Conservation (phyloP, 1,140 invertebrate genomes). For the Sinella curviseta region DNA sequence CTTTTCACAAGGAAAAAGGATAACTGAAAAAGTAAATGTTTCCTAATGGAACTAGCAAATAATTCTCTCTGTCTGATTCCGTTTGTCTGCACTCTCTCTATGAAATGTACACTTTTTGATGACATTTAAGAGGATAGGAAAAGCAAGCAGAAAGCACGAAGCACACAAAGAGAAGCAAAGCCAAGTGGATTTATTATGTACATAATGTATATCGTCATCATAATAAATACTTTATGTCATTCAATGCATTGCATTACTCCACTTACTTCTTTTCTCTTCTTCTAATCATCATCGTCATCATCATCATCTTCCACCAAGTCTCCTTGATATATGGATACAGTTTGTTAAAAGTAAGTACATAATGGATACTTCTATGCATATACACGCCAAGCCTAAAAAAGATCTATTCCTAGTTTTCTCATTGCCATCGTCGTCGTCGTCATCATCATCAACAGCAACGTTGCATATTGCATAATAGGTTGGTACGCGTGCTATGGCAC, state of each 20-base stretch:
- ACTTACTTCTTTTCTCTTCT: neutral
- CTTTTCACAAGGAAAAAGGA: constrained; percentile 2
- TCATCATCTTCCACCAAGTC: too few relatives aligned
- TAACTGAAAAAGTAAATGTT: constrained; percentile 25
- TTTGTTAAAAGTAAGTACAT: neutral
- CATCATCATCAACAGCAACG: neutral
- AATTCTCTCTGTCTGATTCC: neutral
- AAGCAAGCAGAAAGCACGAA: neutral
- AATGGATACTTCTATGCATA: neutral
- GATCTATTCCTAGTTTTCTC: neutral
- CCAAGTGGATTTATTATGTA: constrained; percentile 15
- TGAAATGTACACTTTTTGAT: constrained; percentile 24
- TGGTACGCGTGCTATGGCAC: constrained; percentile 21
- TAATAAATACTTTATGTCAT: constrained; percentile 22
- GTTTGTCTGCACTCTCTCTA: constrained; percentile 8
- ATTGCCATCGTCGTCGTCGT: neutral
- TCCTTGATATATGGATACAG: neutral
- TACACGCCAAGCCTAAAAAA: neutral
- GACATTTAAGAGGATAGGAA: constrained; percentile 11
- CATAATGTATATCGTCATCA: constrained; percentile 21
- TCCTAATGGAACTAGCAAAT: constrained; percentile 17
- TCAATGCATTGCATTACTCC: constrained; percentile 6
- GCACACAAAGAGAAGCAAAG: neutral
- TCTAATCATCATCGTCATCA: neutral
- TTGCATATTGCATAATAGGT: constrained; percentile 24